Evolutionary conservation across 2,888 invertebrate species (phyloP), one percentile per base, ranked within the genome.

Genomic region (Oscheius sp.): DNA sequence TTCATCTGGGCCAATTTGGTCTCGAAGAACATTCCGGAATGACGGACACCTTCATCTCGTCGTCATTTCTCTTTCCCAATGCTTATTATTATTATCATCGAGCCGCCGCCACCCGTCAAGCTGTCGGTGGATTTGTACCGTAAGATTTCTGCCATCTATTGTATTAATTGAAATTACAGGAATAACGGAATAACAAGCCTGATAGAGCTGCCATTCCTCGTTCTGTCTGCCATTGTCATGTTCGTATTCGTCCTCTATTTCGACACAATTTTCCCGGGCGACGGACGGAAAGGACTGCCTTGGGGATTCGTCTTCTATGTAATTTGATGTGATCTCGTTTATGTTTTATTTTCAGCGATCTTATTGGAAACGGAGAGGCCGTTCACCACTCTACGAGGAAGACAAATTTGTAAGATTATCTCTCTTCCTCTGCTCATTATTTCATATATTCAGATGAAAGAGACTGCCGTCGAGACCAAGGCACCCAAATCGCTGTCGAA

Each of bases 81-180:
- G 52, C 66, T 29, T 66, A 27, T 21, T 66, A 66, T 35, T 66
- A 52, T 18, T 66, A 52, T 12, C 52, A 49, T 13, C 25, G 66
- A 27, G 49, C 66, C 7, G 27, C 66, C 6, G 29, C 66, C 16
- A 66, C 66, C 1, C 13, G 66, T 7, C 16, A 12, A 27, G 29
- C n/a, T 21, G 25, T 52, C 3, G 66, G 66, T 21, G 35, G 35
- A 35, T 66, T 66, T n/a, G 52, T 35, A 3, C 27, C 66, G 52
- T 23, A 49, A 52, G 49, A 61, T 5, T 29, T 7, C 9, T 2
- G 16, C 21, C 49, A 18, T 49, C 49, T 13, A 5, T n/a, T n/a
- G n/a, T n/a, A n/a, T 13, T 61, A 35, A 21, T 59, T 45, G n/a
- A 41, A 61, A 41, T n/a, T 27, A 5, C 58, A 58, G 58, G 25